phyloP scores from a whole-genome alignment of 2,888 invertebrate genomes.

The Troides helena region DNA sequence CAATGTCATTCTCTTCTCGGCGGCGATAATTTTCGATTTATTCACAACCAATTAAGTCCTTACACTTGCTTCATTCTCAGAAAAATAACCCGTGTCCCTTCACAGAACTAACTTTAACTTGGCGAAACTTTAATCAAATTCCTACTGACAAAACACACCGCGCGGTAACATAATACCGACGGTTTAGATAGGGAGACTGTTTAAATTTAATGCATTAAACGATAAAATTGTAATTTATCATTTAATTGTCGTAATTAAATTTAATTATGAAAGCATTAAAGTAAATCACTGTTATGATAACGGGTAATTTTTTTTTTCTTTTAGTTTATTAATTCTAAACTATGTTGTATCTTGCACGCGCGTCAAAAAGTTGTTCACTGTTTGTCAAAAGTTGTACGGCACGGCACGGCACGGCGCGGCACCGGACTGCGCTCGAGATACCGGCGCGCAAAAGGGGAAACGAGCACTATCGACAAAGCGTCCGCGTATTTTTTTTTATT shows the following conservation, averaged over 20 bases:
- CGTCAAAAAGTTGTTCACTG: conserved; percentile 42
- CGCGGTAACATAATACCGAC: conserved; percentile 35
- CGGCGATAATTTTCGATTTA: conserved; percentile 52
- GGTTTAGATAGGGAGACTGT: background rate
- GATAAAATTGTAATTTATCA: conserved; percentile 8
- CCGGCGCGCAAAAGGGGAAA: conserved; percentile 64
- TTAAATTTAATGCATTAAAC: background rate
- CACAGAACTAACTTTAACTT: conserved; percentile 37
- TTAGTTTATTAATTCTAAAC: background rate
- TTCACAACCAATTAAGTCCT: conserved; percentile 40
- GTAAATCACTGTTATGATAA: background rate
- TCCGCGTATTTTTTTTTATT: conserved; percentile 49
- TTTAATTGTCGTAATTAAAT: conserved; percentile 16
- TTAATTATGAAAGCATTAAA: background rate
- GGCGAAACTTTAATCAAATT: conserved; percentile 37
- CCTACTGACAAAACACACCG: conserved; percentile 30
- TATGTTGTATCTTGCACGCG: conserved; percentile 28
- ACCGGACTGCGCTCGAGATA: conserved; percentile 57
- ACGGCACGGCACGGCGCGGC: conserved; percentile 49
- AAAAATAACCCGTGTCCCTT: conserved; percentile 36
- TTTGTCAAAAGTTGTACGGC: conserved; percentile 48
- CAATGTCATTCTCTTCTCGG: conserved; percentile 76
- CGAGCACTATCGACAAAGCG: conserved; percentile 75
- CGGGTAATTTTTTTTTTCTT: conserved; percentile 33
- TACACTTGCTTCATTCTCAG: conserved; percentile 45